Evolutionary conservation across 2,888 invertebrate species (phyloP).

Genomic region (Ormyrus rosae): DNA sequence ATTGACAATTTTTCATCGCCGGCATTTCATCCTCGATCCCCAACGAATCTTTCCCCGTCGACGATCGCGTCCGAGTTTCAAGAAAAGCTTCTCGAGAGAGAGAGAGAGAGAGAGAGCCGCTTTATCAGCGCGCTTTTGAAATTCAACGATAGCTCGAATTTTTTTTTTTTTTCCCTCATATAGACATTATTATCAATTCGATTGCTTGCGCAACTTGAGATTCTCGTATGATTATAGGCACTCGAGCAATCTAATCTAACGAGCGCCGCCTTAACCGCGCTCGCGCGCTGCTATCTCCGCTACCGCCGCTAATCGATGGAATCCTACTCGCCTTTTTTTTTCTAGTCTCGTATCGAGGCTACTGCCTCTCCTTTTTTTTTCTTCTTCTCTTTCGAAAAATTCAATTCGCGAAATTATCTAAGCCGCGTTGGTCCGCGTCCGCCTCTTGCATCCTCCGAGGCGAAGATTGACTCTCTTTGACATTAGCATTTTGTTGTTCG

Average conservation of each 20-base stretch:
- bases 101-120: no score
- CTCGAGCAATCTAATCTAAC: conserved; percentile 44
- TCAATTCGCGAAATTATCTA: no score
- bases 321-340: not conserved
- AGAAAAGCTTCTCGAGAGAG: no score
- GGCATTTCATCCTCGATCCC: no score
- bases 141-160: conserved; percentile 3
- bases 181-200: conserved; percentile 42
- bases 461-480: no score
- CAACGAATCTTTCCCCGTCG: no score
- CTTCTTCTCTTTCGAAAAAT: not conserved
- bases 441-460: no score
- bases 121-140: conserved; percentile 11
- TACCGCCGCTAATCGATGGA: conserved; percentile 6
- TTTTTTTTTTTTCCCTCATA: not conserved
- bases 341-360: not conserved
- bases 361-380: not conserved
- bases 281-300: not conserved
- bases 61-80: no score
- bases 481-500: no score
- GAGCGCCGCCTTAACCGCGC: not conserved
- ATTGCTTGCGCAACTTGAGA: conserved; percentile 50
- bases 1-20: no score
- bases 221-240: conserved; percentile 38
- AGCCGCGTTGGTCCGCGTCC: no score